These are phyloP conservation scores for Aphis craccivora DNA, from an alignment of 1,140 invertebrate species.

Conservation along the genomic window DNA sequence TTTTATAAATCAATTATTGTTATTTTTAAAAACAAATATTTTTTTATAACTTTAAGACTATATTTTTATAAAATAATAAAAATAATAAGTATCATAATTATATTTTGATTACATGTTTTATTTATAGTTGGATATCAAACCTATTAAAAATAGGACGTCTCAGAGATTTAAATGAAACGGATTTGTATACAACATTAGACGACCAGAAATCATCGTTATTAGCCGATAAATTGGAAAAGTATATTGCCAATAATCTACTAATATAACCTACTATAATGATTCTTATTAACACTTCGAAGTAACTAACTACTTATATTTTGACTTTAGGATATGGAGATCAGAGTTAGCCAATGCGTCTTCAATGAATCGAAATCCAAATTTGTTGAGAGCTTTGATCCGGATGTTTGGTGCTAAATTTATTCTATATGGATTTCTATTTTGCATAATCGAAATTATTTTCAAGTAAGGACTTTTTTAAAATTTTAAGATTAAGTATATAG, in stretches of 20 bases:
- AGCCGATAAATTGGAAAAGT: neutral
- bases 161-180: neutral
- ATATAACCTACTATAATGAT: too few relatives aligned
- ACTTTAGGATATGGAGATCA: neutral
- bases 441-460: neutral
- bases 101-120: too few relatives aligned
- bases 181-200: neutral
- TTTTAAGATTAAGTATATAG: too few relatives aligned
- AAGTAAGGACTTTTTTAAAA: neutral
- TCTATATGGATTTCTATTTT: neutral
- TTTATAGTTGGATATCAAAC: neutral
- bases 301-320: neutral
- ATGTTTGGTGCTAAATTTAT: neutral
- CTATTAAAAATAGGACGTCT: neutral
- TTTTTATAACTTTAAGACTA: too few relatives aligned
- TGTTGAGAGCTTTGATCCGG: neutral
- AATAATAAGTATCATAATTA: too few relatives aligned
- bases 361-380: neutral
- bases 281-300: neutral
- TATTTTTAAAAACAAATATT: too few relatives aligned
- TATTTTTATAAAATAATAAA: too few relatives aligned
- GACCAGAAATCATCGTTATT: neutral
- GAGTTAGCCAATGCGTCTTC: neutral
- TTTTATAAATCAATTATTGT: too few relatives aligned
- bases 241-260: neutral